phyloP scores from a whole-genome alignment of 2,113 vertebrate genomes.

The Gymnobelideus leadbeateri region DNA sequence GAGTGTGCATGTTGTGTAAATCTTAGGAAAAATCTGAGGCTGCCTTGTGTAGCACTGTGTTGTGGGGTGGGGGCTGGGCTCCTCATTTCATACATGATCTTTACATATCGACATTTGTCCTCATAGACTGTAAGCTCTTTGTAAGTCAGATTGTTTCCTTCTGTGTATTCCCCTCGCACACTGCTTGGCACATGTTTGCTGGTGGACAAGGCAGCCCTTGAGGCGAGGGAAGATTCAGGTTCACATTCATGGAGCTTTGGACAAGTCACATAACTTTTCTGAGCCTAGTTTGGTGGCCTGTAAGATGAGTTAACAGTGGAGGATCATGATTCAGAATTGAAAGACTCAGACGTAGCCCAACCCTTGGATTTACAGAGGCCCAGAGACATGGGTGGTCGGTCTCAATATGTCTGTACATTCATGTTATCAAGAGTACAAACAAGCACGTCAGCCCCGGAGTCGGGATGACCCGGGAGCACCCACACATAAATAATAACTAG shows the following conservation, averaged over 20 bases:
- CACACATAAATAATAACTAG: too few relatives aligned
- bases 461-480: too few relatives aligned
- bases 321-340: not conserved
- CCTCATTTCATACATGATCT: not conserved
- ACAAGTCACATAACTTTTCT: not conserved
- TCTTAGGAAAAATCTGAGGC: slow-evolving; percentile 1
- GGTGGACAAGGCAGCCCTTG: not conserved
- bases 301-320: not conserved
- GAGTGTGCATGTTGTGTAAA: not conserved
- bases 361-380: not conserved
- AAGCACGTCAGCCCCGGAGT: too few relatives aligned
- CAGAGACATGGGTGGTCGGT: not conserved
- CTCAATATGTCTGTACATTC: not conserved
- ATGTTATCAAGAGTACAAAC: not conserved
- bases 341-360: not conserved
- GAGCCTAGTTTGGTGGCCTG: not conserved
- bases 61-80: not conserved
- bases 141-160: not conserved
- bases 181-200: not conserved
- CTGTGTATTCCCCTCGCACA: not conserved
- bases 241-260: not conserved
- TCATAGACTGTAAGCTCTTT: not conserved
- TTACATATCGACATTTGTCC: not conserved
- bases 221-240: not conserved
- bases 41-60: not conserved